Conservation (phyloP, 2,113 vertebrate species). For the Ahaetulla prasina region DNA sequence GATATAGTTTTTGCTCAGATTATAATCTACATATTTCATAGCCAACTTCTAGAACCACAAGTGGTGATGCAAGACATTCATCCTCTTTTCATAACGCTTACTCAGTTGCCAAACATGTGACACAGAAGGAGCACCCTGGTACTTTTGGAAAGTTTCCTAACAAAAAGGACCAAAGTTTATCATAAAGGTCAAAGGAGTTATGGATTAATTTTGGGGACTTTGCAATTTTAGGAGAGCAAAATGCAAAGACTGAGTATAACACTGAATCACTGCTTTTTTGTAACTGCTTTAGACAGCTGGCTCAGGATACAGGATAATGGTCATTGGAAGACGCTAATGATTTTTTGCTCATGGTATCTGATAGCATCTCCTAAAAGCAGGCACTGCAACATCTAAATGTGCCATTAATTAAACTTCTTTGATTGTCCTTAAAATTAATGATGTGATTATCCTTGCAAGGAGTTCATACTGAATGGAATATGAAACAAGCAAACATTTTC, state of each 20-base stretch:
- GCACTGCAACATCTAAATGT: not conserved
- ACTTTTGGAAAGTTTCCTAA: not conserved
- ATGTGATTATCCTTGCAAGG: not conserved
- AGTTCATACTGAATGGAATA: not conserved
- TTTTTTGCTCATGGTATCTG: not conserved
- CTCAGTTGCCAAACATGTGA: not conserved
- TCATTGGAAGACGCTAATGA: not conserved
- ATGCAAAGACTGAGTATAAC: no score
- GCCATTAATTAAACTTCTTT: not conserved
- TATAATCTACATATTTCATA: not conserved
- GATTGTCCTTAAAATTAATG: not conserved
- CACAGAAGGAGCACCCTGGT: not conserved
- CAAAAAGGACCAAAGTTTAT: not conserved
- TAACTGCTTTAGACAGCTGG: accelerated
- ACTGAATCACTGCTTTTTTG: constrained; percentile 30
- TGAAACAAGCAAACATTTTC: not conserved
- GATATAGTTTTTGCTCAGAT: not conserved
- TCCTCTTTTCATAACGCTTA: not conserved
- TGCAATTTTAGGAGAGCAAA: not conserved
- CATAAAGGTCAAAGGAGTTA: not conserved
- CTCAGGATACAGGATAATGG: not conserved
- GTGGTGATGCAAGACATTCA: not conserved
- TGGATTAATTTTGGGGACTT: not conserved
- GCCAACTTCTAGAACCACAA: not conserved
- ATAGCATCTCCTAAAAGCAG: not conserved